Conservation (phyloP, 2,888 invertebrate species). For the Apamea crenata region DNA sequence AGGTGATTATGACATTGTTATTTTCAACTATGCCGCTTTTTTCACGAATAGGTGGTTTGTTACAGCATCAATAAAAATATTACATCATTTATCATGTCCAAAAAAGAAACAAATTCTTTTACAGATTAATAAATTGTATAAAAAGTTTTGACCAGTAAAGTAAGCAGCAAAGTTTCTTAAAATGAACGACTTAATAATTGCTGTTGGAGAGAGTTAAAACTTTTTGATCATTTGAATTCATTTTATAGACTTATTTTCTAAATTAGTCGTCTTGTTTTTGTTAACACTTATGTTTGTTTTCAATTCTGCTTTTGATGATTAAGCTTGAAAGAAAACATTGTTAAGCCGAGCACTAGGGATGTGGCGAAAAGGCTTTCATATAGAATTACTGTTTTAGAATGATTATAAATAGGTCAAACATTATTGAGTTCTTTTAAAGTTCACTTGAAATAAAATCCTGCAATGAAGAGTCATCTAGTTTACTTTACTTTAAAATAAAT, state of each 20-base stretch:
- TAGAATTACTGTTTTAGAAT: not conserved
- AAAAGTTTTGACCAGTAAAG: not conserved
- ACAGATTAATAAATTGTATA: not conserved
- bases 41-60: not conserved
- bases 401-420: not conserved
- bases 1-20: not conserved
- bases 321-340: not conserved
- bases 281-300: not conserved
- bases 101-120: not conserved
- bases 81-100: not conserved
- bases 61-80: not conserved
- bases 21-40: not conserved
- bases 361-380: not conserved
- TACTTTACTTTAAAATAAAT: constrained; percentile 5
- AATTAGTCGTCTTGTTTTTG: not conserved
- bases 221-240: not conserved
- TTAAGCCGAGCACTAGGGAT: not conserved
- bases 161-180: not conserved
- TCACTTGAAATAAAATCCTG: not conserved
- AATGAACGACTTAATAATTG: not conserved
- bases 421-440: not conserved
- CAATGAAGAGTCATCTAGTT: not conserved
- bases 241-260: not conserved
- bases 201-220: not conserved
- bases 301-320: not conserved